Conservation (phyloP, 1,140 invertebrate species). For the Amyelois transitella region DNA sequence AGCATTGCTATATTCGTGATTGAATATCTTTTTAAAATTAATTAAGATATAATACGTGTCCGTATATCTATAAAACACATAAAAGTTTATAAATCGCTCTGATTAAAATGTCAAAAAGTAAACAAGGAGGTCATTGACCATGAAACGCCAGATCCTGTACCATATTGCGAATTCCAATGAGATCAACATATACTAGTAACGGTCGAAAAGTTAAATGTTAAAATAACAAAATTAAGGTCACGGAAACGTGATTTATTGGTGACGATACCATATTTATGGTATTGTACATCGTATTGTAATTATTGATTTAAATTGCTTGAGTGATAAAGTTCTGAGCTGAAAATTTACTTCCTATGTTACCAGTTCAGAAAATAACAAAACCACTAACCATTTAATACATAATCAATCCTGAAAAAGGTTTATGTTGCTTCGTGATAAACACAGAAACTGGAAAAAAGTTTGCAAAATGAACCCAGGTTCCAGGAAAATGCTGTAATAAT, state of each 20-base stretch:
- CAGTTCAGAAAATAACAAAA: no score
- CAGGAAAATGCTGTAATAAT: no score
- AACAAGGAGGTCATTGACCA: background rate
- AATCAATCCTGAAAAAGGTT: no score
- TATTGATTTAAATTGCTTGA: no score
- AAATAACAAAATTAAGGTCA: background rate
- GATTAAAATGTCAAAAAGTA: background rate
- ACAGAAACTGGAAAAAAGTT: no score
- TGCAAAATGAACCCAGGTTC: no score
- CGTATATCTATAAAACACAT: background rate
- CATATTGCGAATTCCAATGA: background rate
- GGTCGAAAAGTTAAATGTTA: background rate
- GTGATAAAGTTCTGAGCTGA: no score
- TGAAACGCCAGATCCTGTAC: background rate
- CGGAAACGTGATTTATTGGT: background rate
- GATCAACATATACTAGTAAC: background rate
- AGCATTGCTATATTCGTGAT: background rate
- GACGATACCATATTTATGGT: background rate
- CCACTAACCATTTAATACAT: no score
- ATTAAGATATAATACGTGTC: background rate
- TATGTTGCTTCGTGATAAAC: no score
- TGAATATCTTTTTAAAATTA: background rate
- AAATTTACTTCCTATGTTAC: no score
- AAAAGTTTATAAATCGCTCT: background rate
- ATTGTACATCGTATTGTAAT: no score